These are phyloP conservation scores for Syrrhaptes paradoxus DNA, from an alignment of 2,113 vertebrate species.

Conservation along the genomic window DNA sequence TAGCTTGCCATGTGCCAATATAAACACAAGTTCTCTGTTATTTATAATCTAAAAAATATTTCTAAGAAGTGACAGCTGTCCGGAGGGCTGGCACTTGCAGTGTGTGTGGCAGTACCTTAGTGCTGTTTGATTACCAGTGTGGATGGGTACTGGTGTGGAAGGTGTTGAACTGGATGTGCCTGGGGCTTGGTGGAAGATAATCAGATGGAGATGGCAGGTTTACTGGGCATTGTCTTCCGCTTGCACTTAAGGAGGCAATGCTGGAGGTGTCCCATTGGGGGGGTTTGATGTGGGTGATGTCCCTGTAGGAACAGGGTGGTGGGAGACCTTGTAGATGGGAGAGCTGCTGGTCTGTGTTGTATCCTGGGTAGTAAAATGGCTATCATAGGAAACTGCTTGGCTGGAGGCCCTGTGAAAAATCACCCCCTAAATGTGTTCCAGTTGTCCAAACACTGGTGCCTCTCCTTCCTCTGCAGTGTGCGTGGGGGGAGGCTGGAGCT, in stretches of 20 bases:
- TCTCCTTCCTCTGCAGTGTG: not conserved
- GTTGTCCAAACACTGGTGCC: constrained; percentile 82
- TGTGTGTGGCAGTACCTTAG: accelerated
- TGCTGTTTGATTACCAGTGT: not conserved
- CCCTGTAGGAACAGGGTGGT: not conserved
- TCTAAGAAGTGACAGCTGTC: not conserved
- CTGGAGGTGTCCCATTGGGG: not conserved
- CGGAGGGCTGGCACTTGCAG: not conserved
- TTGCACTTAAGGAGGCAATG: accelerated
- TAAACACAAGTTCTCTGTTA: constrained; percentile 23
- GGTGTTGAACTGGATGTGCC: not conserved
- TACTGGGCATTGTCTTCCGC: accelerated
- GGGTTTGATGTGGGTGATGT: not conserved
- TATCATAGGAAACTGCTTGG: constrained; percentile 53
- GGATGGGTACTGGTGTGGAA: not conserved
- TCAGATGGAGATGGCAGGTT: not conserved
- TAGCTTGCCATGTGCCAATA: not conserved
- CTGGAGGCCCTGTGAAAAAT: constrained; percentile 69
- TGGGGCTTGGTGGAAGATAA: not conserved
- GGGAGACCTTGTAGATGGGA: not conserved
- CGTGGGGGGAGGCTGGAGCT: constrained; percentile 16
- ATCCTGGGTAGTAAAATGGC: constrained; percentile 47
- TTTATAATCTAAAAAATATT: not conserved
- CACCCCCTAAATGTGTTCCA: constrained; percentile 76
- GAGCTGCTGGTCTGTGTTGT: constrained; percentile 36